Evolutionary conservation across 1,140 invertebrate species (phyloP).

Genomic region (Palaemon carinicauda): DNA sequence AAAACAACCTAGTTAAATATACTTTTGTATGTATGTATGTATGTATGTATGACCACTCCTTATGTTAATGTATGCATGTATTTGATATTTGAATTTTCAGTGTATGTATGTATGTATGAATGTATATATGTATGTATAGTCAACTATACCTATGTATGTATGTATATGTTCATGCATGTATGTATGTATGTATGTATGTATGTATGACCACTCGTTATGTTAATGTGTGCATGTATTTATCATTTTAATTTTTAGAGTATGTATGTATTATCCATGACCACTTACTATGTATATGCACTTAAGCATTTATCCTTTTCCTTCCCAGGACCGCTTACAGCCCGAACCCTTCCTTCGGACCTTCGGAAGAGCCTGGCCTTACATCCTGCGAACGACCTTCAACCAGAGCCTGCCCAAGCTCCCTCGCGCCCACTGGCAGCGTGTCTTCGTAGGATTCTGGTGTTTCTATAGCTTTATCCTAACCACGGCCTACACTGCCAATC

Average conservation of each 20-base stretch:
- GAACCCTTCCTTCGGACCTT: neutral
- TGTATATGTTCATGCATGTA: neutral
- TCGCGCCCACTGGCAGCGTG: neutral
- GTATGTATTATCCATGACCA: neutral
- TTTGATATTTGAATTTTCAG: too few relatives aligned
- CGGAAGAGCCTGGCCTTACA: neutral
- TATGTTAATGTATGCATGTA: too few relatives aligned
- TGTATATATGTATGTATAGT: slow-evolving; percentile 5
- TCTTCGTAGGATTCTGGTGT: slow-evolving; percentile 21
- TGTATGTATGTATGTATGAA: too few relatives aligned
- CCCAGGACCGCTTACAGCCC: neutral
- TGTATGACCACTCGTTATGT: neutral
- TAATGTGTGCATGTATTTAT: neutral
- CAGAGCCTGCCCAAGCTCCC: slow-evolving; percentile 2
- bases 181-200: slow-evolving; percentile 7
- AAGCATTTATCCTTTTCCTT: neutral
- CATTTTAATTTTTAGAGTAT: too few relatives aligned
- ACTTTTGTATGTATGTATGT: too few relatives aligned
- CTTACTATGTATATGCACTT: neutral
- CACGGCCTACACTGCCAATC: slow-evolving; percentile 41
- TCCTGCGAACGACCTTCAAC: neutral
- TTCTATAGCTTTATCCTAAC: slow-evolving; percentile 27
- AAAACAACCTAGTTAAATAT: too few relatives aligned
- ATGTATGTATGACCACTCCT: too few relatives aligned
- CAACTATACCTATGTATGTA: neutral